These are phyloP conservation scores for Elmis aenea DNA, from an alignment of 2,888 invertebrate species.

Conservation along the genomic window DNA sequence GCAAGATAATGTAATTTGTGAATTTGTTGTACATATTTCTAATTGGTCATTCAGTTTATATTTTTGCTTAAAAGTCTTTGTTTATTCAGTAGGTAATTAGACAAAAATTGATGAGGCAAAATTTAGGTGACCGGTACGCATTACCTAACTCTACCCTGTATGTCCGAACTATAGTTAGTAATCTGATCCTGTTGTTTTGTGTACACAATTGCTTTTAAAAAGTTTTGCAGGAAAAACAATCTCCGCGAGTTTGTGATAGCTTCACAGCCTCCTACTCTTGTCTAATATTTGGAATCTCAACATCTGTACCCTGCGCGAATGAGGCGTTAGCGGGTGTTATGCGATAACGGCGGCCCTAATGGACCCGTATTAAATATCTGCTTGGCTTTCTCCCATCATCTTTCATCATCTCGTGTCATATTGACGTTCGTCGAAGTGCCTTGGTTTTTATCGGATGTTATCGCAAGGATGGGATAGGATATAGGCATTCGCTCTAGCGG, in stretches of 20 bases:
- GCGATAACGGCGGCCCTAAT: slow-evolving; percentile 36
- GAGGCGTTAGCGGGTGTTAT: slow-evolving; percentile 20
- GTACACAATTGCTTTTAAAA: too few species aligned
- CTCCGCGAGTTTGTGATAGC: slow-evolving; percentile 14
- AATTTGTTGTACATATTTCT: too few species aligned
- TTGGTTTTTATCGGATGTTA: slow-evolving; percentile 22
- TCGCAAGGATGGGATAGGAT: slow-evolving; percentile 20
- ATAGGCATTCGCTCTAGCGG: slow-evolving; percentile 13
- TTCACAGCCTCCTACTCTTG: slow-evolving; percentile 14
- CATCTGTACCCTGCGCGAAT: slow-evolving; percentile 20
- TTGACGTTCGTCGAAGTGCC: slow-evolving; percentile 28
- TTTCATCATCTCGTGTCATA: slow-evolving; percentile 41
- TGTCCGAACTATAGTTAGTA: too few species aligned
- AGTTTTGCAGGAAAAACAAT: slow-evolving; percentile 15
- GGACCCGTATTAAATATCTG: slow-evolving; percentile 43
- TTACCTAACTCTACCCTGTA: too few species aligned
- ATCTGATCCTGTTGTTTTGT: too few species aligned
- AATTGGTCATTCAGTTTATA: too few species aligned
- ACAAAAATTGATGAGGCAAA: too few species aligned
- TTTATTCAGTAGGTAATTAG: too few species aligned
- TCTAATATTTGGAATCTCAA: slow-evolving; percentile 22
- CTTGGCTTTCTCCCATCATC: slow-evolving; percentile 38
- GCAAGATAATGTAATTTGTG: too few species aligned
- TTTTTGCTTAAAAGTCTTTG: too few species aligned
- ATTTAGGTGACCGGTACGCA: too few species aligned